Percentiles rank a stretch among this genome's conserved stretches.
These are phyloP conservation scores for Apamea anceps DNA, from an alignment of 2,888 invertebrate species.

Conservation along the genomic window DNA sequence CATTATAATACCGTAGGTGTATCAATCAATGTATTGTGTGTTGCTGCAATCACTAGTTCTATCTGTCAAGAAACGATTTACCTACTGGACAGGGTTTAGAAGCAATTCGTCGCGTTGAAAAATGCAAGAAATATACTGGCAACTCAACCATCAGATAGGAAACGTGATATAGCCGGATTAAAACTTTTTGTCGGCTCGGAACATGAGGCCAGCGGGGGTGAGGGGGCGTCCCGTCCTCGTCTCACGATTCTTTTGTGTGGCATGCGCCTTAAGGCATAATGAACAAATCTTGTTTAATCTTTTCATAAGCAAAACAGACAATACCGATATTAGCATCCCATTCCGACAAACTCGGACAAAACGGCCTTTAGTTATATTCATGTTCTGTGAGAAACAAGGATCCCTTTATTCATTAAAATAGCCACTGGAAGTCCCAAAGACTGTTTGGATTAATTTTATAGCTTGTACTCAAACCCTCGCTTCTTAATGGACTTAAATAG, in stretches of 20 bases:
- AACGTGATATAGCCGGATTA: too few relatives aligned
- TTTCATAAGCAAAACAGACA: conserved; percentile 7
- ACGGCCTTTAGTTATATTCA: conserved; percentile 17
- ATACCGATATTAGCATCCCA: not conserved
- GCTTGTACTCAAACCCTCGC: not conserved
- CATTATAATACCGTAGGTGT: too few relatives aligned
- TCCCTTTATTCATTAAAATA: conserved; percentile 8
- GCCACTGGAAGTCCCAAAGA: not conserved
- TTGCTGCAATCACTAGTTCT: too few relatives aligned
- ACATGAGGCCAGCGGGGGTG: too few relatives aligned
- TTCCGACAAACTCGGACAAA: not conserved
- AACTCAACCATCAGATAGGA: too few relatives aligned
- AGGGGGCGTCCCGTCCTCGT: not conserved
- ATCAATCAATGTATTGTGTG: too few relatives aligned
- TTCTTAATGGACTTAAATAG: not conserved
- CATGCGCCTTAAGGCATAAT: not conserved
- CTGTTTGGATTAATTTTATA: conserved; percentile 12
- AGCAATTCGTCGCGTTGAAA: too few relatives aligned
- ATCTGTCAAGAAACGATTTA: too few relatives aligned
- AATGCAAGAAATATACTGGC: too few relatives aligned
- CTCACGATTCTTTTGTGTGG: not conserved
- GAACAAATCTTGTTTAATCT: conserved; percentile 10
- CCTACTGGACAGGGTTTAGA: too few relatives aligned
- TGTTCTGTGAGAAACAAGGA: conserved; percentile 12
- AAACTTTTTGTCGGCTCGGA: too few relatives aligned